Evolutionary conservation across 1,140 invertebrate species (phyloP), one percentile per base, ranked within the genome.

Genomic region (Dendrolimus kikuchii): DNA sequence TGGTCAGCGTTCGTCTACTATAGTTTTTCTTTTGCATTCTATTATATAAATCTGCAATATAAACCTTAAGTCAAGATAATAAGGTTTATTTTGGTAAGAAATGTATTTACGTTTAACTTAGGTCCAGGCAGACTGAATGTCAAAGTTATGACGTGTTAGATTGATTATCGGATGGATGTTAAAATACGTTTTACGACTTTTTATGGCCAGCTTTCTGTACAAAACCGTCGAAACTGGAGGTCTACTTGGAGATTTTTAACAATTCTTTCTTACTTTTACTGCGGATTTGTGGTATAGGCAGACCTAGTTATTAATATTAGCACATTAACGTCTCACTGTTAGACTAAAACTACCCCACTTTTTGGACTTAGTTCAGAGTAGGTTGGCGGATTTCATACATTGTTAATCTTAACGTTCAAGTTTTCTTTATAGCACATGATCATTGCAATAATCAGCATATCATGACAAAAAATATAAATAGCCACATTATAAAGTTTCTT

Each of bases 81-180:
- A 77, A 49, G 58, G 54, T 49, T 59, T 46, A 55, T 62, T 67
- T 64, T 73, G 45, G 41, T 59, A 5, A 57, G 50, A 40, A 39
- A 6, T 5, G 42, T 38, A 5, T 62, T 60, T 53, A 65, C 60
- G 52, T 59, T 55, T 62, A 60, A 68, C 61, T 78, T 64, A 74
- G 68, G 72, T 74, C 62, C 73, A 70, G 65, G 65, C 72, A 70
- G 67, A 60, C 73, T 81, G 77, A 70, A 84, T 84, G 82, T 86
- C 84, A 86, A 87, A 87, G 80, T 86, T 88, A 88, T 84, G 84
- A 88, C 83, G 84, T 86, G 85, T 87, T 87, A 87, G 86, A 88
- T 87, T 88, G 86, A 88, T 88, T 88, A 88, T 88, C 86, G 74
- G 77, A 83, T 83, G 77, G 78, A 87, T 88, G 86, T 88, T 87